Percentiles rank a stretch among this genome's conserved stretches.
These are phyloP conservation scores for Tethea ocularis DNA, from an alignment of 2,888 invertebrate genomes.

Conservation along the genomic window DNA sequence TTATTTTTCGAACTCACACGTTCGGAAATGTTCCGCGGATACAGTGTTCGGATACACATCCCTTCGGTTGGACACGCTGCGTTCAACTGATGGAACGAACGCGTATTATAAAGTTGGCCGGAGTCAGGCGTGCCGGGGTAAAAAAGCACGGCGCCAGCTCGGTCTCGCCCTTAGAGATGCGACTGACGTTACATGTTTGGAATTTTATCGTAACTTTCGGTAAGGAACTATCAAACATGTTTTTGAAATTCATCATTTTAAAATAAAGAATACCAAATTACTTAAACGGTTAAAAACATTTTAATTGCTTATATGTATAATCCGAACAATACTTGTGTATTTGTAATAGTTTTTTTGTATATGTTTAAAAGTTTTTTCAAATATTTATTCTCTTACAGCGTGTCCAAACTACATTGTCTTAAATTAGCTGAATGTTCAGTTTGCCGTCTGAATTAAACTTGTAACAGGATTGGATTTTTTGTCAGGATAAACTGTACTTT, in stretches of 20 bases:
- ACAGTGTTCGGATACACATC: constrained; percentile 43
- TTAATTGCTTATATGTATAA: too few relatives aligned
- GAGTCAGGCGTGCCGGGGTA: constrained; percentile 65
- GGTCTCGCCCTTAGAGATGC: constrained; percentile 82
- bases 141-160: constrained; percentile 81
- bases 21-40: constrained; percentile 34
- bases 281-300: not conserved
- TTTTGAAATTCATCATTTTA: not conserved
- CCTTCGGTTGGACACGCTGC: constrained; percentile 47
- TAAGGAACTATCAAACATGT: not conserved
- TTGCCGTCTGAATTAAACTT: too few relatives aligned
- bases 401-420: not conserved
- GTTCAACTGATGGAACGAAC: constrained; percentile 63
- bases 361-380: not conserved
- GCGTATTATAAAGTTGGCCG: constrained; percentile 61
- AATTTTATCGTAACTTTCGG: constrained; percentile 54
- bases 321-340: not conserved
- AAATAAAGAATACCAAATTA: not conserved
- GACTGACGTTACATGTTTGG: constrained; percentile 33
- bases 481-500: too few relatives aligned
- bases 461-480: too few relatives aligned
- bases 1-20: constrained; percentile 53
- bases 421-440: too few relatives aligned
- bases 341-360: not conserved
- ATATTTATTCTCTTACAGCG: too few relatives aligned